A percentile compares a stretch with the other conserved stretches of the same genome.
phyloP scores from a whole-genome alignment of 2,797 vertebrate genomes.

The Oreonectes daqikongensis region DNA sequence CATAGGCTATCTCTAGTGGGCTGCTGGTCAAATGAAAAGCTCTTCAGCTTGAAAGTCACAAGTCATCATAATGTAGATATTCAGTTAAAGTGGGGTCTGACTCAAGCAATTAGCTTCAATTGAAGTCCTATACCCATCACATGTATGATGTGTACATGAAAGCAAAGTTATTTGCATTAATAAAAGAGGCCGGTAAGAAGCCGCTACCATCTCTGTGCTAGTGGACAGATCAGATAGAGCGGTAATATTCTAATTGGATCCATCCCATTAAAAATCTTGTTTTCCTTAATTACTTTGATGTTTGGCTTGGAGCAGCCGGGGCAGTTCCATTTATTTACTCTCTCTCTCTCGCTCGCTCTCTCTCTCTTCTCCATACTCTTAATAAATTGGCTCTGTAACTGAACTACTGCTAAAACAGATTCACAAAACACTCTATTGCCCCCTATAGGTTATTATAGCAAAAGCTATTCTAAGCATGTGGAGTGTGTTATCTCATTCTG shows the following conservation, averaged over 20 bases:
- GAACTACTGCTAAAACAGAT: constrained; percentile 81
- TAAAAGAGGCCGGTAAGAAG: constrained; percentile 15
- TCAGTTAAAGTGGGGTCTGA: constrained; percentile 16
- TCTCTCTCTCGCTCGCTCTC: constrained; percentile 43
- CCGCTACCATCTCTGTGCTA: constrained; percentile 18
- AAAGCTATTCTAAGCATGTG: constrained; percentile 68
- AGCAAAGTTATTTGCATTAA: constrained; percentile 32
- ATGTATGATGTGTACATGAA: constrained; percentile 18
- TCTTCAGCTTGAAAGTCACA: background rate
- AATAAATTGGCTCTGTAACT: constrained; percentile 82
- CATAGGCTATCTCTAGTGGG: constrained; percentile 1
- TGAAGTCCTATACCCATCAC: constrained; percentile 18
- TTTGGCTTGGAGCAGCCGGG: constrained; percentile 79
- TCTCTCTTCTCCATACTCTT: constrained; percentile 74
- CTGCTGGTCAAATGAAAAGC: constrained; percentile 13
- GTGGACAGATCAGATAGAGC: constrained; percentile 70
- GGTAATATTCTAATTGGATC: constrained; percentile 83
- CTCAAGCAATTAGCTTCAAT: constrained; percentile 20
- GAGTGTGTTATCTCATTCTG: constrained; percentile 31
- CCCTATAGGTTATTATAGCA: constrained; percentile 70
- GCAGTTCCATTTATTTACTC: constrained; percentile 78
- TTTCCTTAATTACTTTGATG: constrained; percentile 86
- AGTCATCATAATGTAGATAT: background rate
- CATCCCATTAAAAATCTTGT: constrained; percentile 84
- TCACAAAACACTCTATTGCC: constrained; percentile 77